phyloP scores from a whole-genome alignment of 2,888 invertebrate species.

The Tenthredo amoena region DNA sequence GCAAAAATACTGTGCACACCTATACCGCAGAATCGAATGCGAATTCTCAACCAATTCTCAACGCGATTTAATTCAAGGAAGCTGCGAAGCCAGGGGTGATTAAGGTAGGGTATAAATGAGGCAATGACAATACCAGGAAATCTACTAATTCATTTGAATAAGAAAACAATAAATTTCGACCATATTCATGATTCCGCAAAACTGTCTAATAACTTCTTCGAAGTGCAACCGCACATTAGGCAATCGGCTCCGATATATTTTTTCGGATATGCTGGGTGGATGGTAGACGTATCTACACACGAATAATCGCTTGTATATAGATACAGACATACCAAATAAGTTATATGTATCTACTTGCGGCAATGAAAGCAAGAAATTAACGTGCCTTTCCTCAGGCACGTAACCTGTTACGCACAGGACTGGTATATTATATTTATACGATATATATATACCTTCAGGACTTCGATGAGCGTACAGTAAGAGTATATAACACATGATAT shows the following conservation, averaged over 20 bases:
- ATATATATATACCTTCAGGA: neutral
- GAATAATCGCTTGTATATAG: neutral
- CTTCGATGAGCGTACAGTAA: neutral
- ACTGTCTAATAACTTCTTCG: neutral
- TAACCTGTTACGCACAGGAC: constrained; percentile 16
- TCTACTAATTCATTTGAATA: neutral
- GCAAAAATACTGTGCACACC: neutral
- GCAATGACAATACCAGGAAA: neutral
- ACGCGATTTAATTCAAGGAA: neutral
- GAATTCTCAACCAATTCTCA: neutral
- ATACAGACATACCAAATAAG: neutral
- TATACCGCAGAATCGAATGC: neutral
- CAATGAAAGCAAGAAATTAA: constrained; percentile 41
- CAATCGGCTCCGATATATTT: neutral
- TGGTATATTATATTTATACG: neutral
- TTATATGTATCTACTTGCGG: constrained; percentile 21
- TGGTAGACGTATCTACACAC: neutral
- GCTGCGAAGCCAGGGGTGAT: neutral
- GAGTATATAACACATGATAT: neutral
- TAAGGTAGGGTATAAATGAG: neutral
- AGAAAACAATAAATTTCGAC: neutral
- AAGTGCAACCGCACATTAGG: neutral
- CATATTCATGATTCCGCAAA: neutral
- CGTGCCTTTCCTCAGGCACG: neutral
- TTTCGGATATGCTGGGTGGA: neutral